Evolutionary conservation across 1,140 invertebrate genomes (phyloP).

Genomic region (Carposina sasakii): DNA sequence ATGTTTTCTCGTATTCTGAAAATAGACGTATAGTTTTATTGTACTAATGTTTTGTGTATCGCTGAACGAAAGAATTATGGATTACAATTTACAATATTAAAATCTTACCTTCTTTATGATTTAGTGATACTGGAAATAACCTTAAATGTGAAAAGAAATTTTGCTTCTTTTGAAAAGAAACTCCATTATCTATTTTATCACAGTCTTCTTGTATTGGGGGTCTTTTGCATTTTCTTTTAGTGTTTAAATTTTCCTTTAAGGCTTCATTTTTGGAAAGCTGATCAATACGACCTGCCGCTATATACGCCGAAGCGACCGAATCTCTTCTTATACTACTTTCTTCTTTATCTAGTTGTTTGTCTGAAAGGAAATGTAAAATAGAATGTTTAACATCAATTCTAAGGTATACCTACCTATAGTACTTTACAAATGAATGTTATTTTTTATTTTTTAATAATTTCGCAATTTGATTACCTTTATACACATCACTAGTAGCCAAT

Average conservation of each 20-base stretch:
- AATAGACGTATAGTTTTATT: too few relatives aligned
- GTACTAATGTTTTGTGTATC: too few relatives aligned
- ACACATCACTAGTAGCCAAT: constrained; percentile 43
- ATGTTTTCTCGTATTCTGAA: constrained; percentile 58
- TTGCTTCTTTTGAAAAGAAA: constrained; percentile 30
- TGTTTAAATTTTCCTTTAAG: background rate
- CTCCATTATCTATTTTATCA: constrained; percentile 11
- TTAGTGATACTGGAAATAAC: constrained; percentile 35
- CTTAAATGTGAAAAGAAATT: constrained; percentile 42
- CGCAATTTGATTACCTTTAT: constrained; percentile 51
- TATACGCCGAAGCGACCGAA: constrained; percentile 46
- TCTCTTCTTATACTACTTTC: constrained; percentile 43
- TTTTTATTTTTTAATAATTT: too few relatives aligned
- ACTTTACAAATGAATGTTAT: too few relatives aligned
- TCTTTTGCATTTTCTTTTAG: background rate
- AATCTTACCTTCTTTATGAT: constrained; percentile 46
- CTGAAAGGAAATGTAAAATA: constrained; percentile 27
- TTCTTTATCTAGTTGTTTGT: constrained; percentile 40
- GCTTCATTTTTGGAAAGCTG: constrained; percentile 18
- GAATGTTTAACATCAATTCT: too few relatives aligned
- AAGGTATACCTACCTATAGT: too few relatives aligned
- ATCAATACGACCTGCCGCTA: constrained; percentile 47
- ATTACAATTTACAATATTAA: too few relatives aligned
- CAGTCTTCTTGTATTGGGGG: background rate
- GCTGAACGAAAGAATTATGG: too few relatives aligned